Evolutionary conservation across 1,140 invertebrate genomes (phyloP).

Genomic region (Solen grandis): DNA sequence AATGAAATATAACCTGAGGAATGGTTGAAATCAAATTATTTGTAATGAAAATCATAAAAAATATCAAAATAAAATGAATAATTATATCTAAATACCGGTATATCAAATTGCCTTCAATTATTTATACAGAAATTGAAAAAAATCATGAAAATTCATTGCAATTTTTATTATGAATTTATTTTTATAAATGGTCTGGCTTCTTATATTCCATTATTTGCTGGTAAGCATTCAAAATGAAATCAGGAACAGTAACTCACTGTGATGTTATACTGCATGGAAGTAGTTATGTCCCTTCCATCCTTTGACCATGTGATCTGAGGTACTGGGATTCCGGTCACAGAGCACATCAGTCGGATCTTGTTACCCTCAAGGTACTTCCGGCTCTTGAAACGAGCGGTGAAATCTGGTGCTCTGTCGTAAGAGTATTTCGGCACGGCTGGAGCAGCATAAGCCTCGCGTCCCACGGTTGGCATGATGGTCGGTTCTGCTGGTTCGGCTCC

Average conservation of each 20-base stretch:
- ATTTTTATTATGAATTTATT: too few relatives aligned
- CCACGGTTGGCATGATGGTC: conserved; percentile 23
- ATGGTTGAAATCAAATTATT: too few relatives aligned
- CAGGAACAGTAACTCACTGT: conserved; percentile 64
- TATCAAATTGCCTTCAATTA: too few relatives aligned
- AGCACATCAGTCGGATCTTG: conserved; percentile 72
- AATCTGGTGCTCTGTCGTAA: conserved; percentile 86
- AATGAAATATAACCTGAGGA: too few relatives aligned
- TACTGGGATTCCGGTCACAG: conserved; percentile 76
- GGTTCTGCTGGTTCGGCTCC: conserved; percentile 25
- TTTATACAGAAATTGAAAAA: too few relatives aligned
- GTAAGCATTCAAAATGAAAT: too few relatives aligned
- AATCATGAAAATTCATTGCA: too few relatives aligned
- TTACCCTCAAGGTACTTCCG: conserved; percentile 88
- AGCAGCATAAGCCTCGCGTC: conserved; percentile 8
- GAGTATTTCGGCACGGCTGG: conserved; percentile 50
- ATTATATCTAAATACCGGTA: too few relatives aligned
- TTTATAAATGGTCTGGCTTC: too few relatives aligned
- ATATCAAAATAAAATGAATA: too few relatives aligned
- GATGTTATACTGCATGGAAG: conserved; percentile 66
- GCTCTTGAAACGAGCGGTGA: conserved; percentile 93
- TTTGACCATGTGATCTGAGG: conserved; percentile 75
- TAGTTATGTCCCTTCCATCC: conserved; percentile 75
- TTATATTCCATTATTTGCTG: too few relatives aligned
- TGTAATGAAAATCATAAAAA: too few relatives aligned